A percentile compares a stretch with the other conserved stretches of the same genome.
phyloP scores from a whole-genome alignment of 2,113 vertebrate species.

The Chaetodon trifascialis region DNA sequence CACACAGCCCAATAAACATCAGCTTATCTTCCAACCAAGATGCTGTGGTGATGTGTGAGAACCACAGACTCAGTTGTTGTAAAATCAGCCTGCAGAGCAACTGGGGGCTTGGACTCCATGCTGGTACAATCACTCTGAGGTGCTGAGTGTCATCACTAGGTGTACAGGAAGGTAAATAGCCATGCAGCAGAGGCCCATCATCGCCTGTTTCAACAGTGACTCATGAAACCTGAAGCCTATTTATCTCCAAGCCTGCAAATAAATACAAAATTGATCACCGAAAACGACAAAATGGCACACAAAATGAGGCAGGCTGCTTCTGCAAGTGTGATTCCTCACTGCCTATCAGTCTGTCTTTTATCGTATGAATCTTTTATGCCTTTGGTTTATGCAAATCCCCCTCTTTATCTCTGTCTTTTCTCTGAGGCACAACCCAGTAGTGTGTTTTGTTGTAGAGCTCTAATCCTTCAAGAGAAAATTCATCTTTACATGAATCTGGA shows the following conservation, averaged over 20 bases:
- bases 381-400: slow-evolving; percentile 50
- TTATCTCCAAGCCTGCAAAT: slow-evolving; percentile 13
- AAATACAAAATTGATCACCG: slow-evolving; percentile 1
- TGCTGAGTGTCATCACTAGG: slow-evolving; percentile 6
- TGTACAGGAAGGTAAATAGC: slow-evolving; percentile 2
- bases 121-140: slow-evolving; percentile 11
- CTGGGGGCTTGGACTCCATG: background rate
- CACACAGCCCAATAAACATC: slow-evolving; percentile 2
- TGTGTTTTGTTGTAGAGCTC: slow-evolving; percentile 1
- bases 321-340: background rate
- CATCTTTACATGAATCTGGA: slow-evolving; percentile 12
- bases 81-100: background rate
- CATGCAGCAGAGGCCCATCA: background rate
- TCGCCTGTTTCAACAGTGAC: slow-evolving; percentile 10
- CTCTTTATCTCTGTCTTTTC: slow-evolving; percentile 30
- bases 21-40: slow-evolving; percentile 14
- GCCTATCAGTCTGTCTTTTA: slow-evolving; percentile 9
- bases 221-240: background rate
- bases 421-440: background rate
- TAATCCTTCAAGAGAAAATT: background rate
- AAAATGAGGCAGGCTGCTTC: slow-evolving; percentile 2
- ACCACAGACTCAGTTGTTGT: background rate
- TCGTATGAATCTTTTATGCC: slow-evolving; percentile 38
- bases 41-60: slow-evolving; percentile 8
- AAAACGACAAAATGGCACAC: background rate